Conservation (phyloP, 2,888 invertebrate species). For the Diloba caeruleocephala region DNA sequence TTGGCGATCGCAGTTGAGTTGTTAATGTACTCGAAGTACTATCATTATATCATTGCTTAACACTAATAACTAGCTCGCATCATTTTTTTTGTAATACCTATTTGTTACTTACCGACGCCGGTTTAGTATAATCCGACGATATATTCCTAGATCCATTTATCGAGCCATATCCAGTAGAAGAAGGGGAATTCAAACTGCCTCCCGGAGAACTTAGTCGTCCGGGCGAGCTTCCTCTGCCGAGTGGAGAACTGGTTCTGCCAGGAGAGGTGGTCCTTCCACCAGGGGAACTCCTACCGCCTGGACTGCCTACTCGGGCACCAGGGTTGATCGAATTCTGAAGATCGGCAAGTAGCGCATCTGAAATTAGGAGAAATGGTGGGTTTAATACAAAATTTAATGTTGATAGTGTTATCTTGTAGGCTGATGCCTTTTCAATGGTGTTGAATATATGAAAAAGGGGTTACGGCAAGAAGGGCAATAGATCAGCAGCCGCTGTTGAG, state of each 20-base stretch:
- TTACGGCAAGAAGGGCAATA: no score
- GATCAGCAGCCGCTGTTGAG: no score
- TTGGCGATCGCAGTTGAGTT: no score
- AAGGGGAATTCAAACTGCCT: conserved; percentile 85
- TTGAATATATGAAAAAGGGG: no score
- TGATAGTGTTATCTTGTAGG: background rate
- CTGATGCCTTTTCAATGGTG: no score
- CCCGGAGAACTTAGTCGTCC: conserved; percentile 85
- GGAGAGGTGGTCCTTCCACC: conserved; percentile 82
- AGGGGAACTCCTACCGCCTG: conserved; percentile 76
- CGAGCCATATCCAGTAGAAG: conserved; percentile 93
- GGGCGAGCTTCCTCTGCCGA: conserved; percentile 86
- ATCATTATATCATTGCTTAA: no score
- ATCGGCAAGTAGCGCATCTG: conserved; percentile 98
- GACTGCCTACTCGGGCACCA: conserved; percentile 88
- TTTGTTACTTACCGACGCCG: conserved; percentile 89
- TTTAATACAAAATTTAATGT: conserved; percentile 9
- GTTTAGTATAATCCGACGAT: conserved; percentile 84
- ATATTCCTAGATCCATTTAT: conserved; percentile 91
- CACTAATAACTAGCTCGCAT: no score
- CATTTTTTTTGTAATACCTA: background rate
- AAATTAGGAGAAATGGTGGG: conserved; percentile 68
- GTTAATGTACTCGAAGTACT: no score
- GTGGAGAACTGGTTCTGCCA: conserved; percentile 72
- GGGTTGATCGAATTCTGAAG: conserved; percentile 96